Evolutionary conservation across 2,797 vertebrate species (phyloP).

Genomic region (Spinus olivaceus): DNA sequence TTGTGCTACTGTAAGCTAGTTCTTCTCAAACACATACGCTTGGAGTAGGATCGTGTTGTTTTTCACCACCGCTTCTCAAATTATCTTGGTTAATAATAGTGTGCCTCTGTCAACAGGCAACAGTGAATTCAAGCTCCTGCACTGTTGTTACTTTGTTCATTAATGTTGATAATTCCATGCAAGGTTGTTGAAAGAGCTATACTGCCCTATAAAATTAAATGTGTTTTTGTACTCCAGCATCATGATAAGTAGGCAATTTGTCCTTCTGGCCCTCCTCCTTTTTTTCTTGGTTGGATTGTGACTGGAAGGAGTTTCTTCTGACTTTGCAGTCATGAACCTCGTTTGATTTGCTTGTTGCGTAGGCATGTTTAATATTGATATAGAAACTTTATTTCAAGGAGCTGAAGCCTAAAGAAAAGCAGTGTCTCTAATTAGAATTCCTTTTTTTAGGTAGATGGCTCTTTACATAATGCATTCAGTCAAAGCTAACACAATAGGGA

Average conservation of each 20-base stretch:
- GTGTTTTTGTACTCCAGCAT: neutral
- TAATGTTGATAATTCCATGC: neutral
- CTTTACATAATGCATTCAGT: neutral
- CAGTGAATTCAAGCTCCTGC: neutral
- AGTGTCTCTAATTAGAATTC: neutral
- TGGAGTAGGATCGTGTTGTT: neutral
- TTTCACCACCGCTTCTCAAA: neutral
- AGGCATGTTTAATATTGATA: neutral
- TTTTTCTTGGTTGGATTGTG: neutral
- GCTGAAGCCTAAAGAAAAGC: neutral
- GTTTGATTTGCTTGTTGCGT: neutral
- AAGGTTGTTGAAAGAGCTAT: neutral
- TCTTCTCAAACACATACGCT: neutral
- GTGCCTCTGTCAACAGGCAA: neutral
- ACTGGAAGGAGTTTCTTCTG: neutral
- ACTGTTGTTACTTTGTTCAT: neutral
- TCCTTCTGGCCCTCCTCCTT: neutral
- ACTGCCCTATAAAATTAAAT: neutral
- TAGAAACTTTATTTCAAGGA: conserved; percentile 2
- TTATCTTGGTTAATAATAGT: neutral
- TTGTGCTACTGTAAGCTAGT: neutral
- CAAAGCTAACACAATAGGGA: neutral
- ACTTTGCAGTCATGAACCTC: neutral
- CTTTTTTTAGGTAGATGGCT: neutral
- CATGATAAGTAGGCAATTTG: neutral